These are phyloP conservation scores for Columba guinea DNA, from an alignment of 2,797 vertebrate genomes.

Conservation along the genomic window DNA sequence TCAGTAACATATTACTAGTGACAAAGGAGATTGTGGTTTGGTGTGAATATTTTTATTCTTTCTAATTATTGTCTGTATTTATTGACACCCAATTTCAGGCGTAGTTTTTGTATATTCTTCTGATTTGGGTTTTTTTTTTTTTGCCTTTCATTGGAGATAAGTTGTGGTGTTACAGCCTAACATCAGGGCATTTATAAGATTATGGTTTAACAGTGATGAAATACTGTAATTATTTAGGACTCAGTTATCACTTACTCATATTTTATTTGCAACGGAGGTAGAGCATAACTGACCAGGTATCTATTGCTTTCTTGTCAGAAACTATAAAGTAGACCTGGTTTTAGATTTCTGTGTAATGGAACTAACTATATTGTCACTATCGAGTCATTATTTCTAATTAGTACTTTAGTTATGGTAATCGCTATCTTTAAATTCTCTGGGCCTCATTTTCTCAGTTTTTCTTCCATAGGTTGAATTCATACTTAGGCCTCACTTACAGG, in stretches of 20 bases:
- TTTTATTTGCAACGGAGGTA: not conserved
- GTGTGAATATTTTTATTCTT: not conserved
- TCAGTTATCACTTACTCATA: not conserved
- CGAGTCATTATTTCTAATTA: not conserved
- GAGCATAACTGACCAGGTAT: not conserved
- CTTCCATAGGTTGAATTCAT: not conserved
- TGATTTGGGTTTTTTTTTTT: not conserved
- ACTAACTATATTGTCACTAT: not conserved
- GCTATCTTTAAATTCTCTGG: not conserved
- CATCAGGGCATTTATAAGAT: not conserved
- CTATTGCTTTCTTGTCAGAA: not conserved
- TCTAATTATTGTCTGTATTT: not conserved
- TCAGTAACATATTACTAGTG: not conserved
- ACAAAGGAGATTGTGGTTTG: not conserved
- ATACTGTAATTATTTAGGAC: not conserved
- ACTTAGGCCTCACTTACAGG: not conserved
- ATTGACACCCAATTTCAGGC: not conserved
- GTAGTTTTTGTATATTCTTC: not conserved
- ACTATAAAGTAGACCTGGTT: not conserved
- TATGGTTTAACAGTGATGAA: not conserved
- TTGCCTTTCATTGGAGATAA: not conserved
- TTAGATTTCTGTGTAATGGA: not conserved
- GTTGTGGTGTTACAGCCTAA: not conserved
- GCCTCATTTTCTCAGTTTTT: not conserved
- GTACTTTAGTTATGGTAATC: not conserved